Conservation (phyloP, 2,888 invertebrate genomes). For the Agrotis segetum region DNA sequence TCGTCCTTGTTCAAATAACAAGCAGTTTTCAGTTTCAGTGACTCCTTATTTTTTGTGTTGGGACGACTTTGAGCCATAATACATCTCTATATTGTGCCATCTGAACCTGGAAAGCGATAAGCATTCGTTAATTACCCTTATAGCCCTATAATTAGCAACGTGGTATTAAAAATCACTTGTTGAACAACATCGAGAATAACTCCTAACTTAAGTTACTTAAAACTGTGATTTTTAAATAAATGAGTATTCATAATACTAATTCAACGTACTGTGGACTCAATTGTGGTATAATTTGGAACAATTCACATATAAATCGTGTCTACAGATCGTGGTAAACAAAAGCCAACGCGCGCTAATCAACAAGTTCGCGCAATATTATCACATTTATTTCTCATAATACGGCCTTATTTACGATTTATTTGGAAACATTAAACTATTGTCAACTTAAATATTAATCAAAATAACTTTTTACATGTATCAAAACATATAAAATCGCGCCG, state of each 20-base stretch:
- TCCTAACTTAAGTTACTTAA: slow-evolving; percentile 50
- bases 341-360: slow-evolving; percentile 76
- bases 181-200: slow-evolving; percentile 61
- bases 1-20: slow-evolving; percentile 63
- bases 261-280: slow-evolving; percentile 58
- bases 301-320: slow-evolving; percentile 77
- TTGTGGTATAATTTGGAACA: slow-evolving; percentile 67
- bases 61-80: slow-evolving; percentile 74
- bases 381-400: slow-evolving; percentile 71
- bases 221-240: slow-evolving; percentile 53
- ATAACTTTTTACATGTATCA: slow-evolving; percentile 76
- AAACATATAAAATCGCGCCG: slow-evolving; percentile 86
- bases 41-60: slow-evolving; percentile 71
- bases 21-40: slow-evolving; percentile 64
- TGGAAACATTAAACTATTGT: slow-evolving; percentile 61
- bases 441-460: slow-evolving; percentile 65
- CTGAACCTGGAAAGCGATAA: slow-evolving; percentile 81
- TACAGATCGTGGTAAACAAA: slow-evolving; percentile 84
- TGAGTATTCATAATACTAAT: slow-evolving; percentile 53
- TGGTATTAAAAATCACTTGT: slow-evolving; percentile 72
- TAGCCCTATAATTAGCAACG: slow-evolving; percentile 68
- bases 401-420: slow-evolving; percentile 59
- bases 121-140: slow-evolving; percentile 65
- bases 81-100: slow-evolving; percentile 75
- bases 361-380: slow-evolving; percentile 85